Evolutionary conservation across 2,113 vertebrate species (phyloP), one percentile per base, ranked within the genome.

Genomic region (Mus musculus): DNA sequence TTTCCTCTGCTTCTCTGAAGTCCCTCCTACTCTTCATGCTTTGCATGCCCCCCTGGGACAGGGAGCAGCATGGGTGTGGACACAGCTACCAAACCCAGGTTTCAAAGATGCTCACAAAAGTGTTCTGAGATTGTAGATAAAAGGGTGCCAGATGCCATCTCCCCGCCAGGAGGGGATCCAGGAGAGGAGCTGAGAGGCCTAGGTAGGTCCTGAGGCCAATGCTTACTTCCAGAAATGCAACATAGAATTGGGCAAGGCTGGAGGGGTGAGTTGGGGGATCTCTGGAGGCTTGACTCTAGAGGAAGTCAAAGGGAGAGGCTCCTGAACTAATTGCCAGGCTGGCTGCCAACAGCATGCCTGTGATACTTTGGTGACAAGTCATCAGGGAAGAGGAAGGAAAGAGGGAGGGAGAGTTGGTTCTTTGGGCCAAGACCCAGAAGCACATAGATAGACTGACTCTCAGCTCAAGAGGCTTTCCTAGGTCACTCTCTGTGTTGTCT

Each of bases 331-430:
- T 91, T 91, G 82, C 42, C 82, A 72, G 93, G 88, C 96, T 52
- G 71, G 71, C 19, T 94, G 96, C 95, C 95, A 93, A 75, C 88
- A 59, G 91, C 97, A 39, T 97, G 93, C 96, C 94, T n/a, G 84
- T 3, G 72, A 96, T 97, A 76, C 36, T 97, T 97, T 49, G 85
- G 85, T 0, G 33, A 94, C 95, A 42, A 82, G 59, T 97, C 97
- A 97, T 65, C 17, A 0, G 63, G 26, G 59, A 75, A 84, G 71
- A 90, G 80, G 93, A 94, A 90, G 88, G 92, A 86, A 65, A 65
- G 30, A 36, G 75, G 87, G 88, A 92, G 67, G 89, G 88, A 67
- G 76, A 88, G 69, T 28, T 81, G 49, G 61, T 89, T 96, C 39
- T 87, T 78, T 56, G 93, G 81, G 56, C 6, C 56, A 42, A 54